phyloP scores from a whole-genome alignment of 2,113 vertebrate species.

The Sialia sialis region DNA sequence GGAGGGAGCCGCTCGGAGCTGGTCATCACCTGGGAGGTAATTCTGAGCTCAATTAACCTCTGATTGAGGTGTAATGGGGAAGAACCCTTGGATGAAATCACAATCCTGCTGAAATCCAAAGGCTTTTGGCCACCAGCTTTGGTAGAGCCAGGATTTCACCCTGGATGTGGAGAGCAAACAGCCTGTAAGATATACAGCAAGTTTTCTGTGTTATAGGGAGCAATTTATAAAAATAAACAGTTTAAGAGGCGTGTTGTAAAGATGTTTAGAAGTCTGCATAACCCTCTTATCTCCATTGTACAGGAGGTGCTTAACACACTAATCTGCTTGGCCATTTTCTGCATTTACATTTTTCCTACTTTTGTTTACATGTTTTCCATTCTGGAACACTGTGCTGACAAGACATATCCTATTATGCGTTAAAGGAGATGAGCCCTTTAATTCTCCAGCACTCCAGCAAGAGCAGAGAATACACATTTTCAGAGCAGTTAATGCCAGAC shows the following conservation, averaged over 20 bases:
- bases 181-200: background rate
- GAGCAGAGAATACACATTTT: conserved; percentile 7
- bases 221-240: conserved; percentile 55
- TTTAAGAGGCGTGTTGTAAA: conserved; percentile 39
- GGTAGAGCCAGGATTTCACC: background rate
- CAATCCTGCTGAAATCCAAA: background rate
- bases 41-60: background rate
- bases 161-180: background rate
- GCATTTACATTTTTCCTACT: conserved; percentile 56
- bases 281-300: conserved; percentile 58
- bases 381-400: conserved; percentile 48
- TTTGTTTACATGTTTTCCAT: conserved; percentile 64
- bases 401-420: conserved; percentile 52
- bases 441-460: conserved; percentile 7
- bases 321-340: conserved; percentile 62
- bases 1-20: conserved; percentile 85
- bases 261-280: conserved; percentile 45
- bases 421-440: conserved; percentile 54
- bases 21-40: conserved; percentile 89
- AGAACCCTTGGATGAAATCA: background rate
- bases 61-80: background rate
- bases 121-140: background rate
- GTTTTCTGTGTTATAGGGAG: conserved; percentile 1
- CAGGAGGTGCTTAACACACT: conserved; percentile 64
- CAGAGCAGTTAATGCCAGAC: background rate